Evolutionary conservation across 2,113 vertebrate genomes (phyloP).

Genomic region (Cynoglossus semilaevis): DNA sequence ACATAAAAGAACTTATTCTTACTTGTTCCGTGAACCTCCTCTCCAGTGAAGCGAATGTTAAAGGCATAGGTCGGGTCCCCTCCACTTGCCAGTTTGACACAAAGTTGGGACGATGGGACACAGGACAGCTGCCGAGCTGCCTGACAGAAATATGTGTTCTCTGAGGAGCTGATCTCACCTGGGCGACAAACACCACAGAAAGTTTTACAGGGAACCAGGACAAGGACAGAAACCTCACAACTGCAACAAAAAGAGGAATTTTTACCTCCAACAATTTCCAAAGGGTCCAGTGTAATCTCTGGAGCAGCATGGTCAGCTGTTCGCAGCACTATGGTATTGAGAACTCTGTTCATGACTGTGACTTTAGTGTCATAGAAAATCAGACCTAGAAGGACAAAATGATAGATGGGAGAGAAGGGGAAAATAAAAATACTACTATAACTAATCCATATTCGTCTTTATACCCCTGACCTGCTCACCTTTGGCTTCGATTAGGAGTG

Average conservation of each 20-base stretch:
- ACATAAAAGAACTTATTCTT: conserved; percentile 57
- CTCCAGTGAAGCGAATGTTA: conserved; percentile 97
- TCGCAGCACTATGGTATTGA: conserved; percentile 93
- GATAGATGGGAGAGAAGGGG: not conserved
- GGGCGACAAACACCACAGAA: conserved; percentile 1
- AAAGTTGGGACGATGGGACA: conserved; percentile 92
- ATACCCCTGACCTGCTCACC: conserved; percentile 71
- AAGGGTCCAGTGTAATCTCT: conserved; percentile 93
- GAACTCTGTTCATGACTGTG: conserved; percentile 91
- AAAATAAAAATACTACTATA: not conserved
- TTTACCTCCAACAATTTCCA: conserved; percentile 93
- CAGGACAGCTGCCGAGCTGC: conserved; percentile 91
- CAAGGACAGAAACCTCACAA: not conserved
- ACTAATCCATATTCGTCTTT: not conserved
- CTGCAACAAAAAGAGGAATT: not conserved
- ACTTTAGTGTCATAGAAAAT: conserved; percentile 97
- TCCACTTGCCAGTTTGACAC: conserved; percentile 92
- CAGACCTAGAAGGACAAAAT: conserved; percentile 77
- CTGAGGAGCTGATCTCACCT: conserved; percentile 91
- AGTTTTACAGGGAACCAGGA: not conserved
- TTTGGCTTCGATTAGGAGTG: conserved; percentile 89
- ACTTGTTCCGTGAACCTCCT: conserved; percentile 98
- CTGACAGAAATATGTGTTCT: conserved; percentile 97
- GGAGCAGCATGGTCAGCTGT: conserved; percentile 96
- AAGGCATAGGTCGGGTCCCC: conserved; percentile 96